phyloP scores from a whole-genome alignment of 2,113 vertebrate genomes.

The Indicator indicator region DNA sequence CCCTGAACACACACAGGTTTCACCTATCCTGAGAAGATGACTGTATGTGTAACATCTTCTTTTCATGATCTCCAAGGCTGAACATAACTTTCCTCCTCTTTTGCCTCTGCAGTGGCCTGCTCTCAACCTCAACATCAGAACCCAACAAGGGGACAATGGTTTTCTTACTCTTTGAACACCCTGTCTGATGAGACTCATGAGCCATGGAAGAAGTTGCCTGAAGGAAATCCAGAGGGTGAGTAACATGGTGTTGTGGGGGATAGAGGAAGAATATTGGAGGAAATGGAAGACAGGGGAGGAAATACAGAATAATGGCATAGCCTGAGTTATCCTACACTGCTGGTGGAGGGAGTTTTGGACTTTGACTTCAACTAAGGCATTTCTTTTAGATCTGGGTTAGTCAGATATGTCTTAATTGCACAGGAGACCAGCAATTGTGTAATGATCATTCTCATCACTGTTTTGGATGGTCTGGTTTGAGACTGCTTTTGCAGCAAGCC shows the following conservation, averaged over 20 bases:
- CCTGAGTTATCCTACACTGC: neutral
- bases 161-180: neutral
- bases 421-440: neutral
- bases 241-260: fast-evolving
- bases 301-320: neutral
- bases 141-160: neutral
- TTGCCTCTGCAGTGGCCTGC: neutral
- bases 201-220: neutral
- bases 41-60: neutral
- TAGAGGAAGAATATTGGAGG: neutral
- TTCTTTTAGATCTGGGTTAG: neutral
- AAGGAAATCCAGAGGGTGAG: neutral
- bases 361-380: neutral
- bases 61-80: neutral
- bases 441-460: neutral
- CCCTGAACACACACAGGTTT: neutral
- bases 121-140: neutral
- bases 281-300: neutral
- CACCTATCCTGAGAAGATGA: neutral
- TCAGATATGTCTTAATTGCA: neutral
- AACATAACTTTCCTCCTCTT: neutral
- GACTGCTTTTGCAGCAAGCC: neutral
- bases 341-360: neutral
- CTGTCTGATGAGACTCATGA: neutral
- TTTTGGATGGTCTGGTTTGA: neutral